Conservation (phyloP, 2,113 vertebrate genomes). For the Actenoides hombroni region DNA sequence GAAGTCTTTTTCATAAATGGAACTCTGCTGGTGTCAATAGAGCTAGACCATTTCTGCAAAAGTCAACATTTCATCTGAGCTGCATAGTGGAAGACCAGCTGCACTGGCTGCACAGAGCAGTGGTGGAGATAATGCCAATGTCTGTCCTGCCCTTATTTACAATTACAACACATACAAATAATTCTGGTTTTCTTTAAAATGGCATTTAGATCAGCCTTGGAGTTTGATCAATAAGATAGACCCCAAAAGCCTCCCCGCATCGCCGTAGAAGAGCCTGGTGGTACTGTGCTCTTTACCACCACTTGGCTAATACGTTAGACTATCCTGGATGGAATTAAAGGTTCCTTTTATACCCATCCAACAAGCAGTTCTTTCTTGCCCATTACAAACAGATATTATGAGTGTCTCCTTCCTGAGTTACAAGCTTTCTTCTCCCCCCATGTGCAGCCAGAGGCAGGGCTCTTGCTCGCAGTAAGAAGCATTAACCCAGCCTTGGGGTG, state of each 20-base stretch:
- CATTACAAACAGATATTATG: conserved; percentile 9
- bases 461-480: background rate
- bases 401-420: background rate
- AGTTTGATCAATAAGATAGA: background rate
- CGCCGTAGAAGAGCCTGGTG: background rate
- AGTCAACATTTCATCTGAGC: background rate
- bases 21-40: background rate
- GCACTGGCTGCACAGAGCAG: background rate
- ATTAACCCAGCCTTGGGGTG: background rate
- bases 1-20: background rate
- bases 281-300: background rate
- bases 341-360: background rate
- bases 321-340: conserved; percentile 29
- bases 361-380: conserved; percentile 44
- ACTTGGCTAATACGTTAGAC: background rate
- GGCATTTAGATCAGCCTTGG: background rate
- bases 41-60: background rate
- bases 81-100: background rate
- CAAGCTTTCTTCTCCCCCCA: background rate
- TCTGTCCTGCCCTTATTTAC: background rate
- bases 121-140: background rate
- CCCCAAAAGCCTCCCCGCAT: background rate
- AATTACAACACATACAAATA: background rate
- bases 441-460: background rate
- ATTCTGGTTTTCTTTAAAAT: background rate